phyloP scores from a whole-genome alignment of 2,113 vertebrate species.

The Syngnathus floridae region DNA sequence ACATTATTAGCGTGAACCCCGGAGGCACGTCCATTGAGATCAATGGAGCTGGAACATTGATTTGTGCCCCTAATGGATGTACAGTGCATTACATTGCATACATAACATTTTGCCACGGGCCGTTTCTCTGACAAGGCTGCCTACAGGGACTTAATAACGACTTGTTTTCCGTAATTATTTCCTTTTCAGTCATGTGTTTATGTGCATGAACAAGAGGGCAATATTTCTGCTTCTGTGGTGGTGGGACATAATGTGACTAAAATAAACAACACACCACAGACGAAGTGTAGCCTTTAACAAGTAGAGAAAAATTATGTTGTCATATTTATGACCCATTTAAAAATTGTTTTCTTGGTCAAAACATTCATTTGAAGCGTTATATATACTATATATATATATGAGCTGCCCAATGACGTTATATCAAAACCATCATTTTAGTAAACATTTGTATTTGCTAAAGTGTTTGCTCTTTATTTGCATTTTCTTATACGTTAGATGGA shows the following conservation, averaged over 20 bases:
- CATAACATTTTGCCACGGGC: constrained; percentile 34
- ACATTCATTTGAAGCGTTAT: background rate
- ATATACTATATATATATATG: background rate
- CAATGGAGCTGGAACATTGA: constrained; percentile 37
- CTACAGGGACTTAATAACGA: constrained; percentile 35
- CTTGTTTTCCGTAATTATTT: constrained; percentile 44
- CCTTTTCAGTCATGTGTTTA: constrained; percentile 23
- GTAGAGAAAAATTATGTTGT: background rate
- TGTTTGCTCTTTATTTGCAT: background rate
- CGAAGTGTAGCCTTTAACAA: constrained; percentile 1
- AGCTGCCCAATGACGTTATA: background rate
- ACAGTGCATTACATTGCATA: constrained; percentile 12
- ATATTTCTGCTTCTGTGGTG: constrained; percentile 22
- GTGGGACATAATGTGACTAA: constrained; percentile 29
- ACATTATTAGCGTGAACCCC: constrained; percentile 26
- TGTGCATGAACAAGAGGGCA: constrained; percentile 16
- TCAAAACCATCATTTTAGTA: background rate
- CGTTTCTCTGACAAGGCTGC: constrained; percentile 17
- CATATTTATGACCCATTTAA: background rate
- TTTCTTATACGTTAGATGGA: background rate
- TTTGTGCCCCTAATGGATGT: constrained; percentile 33
- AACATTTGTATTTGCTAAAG: background rate
- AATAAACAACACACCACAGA: constrained; percentile 9
- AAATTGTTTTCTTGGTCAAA: background rate
- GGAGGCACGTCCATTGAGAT: constrained; percentile 26